Percentiles rank a stretch among this genome's conserved stretches.
Conservation (phyloP, 2,797 vertebrate genomes). For the Coranthus polyacanthus region DNA sequence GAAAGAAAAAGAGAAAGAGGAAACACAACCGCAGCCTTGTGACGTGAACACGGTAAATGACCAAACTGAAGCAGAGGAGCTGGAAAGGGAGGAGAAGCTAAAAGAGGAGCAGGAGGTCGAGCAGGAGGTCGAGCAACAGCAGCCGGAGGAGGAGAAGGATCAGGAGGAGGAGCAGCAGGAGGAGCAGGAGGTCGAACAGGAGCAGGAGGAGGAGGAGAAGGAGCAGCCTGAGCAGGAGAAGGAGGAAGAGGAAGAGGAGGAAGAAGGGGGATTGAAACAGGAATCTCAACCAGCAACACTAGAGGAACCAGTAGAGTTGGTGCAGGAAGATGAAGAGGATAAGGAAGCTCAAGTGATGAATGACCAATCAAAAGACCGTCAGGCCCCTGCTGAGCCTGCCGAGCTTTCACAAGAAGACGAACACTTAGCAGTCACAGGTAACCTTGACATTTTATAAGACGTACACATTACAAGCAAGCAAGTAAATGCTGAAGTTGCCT, state of each 20-base stretch:
- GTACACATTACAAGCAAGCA: neutral
- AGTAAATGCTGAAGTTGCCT: neutral
- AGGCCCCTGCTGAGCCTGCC: conserved; percentile 36
- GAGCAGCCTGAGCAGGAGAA: neutral
- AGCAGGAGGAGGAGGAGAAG: neutral
- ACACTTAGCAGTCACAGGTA: conserved; percentile 65
- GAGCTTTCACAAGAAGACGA: conserved; percentile 58
- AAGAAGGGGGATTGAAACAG: conserved; percentile 28
- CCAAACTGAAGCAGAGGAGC: conserved; percentile 47
- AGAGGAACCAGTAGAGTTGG: conserved; percentile 30
- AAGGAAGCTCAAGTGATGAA: conserved; percentile 44
- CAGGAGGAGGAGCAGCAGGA: neutral
- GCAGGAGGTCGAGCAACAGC: conserved; percentile 1
- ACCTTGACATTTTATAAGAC: neutral
- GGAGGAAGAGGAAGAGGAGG: neutral
- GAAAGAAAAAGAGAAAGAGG: conserved; percentile 47
- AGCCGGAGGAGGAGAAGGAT: neutral
- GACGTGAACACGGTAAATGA: conserved; percentile 21
- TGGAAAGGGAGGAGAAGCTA: conserved; percentile 11
- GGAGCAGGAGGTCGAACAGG: neutral
- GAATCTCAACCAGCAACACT: conserved; percentile 32
- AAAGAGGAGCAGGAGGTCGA: conserved; percentile 11
- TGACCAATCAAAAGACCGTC: conserved; percentile 46
- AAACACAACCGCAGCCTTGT: conserved; percentile 36
- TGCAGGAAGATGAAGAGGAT: conserved; percentile 45